Conservation (phyloP, 1,140 invertebrate species). For the Cepaea nemoralis region DNA sequence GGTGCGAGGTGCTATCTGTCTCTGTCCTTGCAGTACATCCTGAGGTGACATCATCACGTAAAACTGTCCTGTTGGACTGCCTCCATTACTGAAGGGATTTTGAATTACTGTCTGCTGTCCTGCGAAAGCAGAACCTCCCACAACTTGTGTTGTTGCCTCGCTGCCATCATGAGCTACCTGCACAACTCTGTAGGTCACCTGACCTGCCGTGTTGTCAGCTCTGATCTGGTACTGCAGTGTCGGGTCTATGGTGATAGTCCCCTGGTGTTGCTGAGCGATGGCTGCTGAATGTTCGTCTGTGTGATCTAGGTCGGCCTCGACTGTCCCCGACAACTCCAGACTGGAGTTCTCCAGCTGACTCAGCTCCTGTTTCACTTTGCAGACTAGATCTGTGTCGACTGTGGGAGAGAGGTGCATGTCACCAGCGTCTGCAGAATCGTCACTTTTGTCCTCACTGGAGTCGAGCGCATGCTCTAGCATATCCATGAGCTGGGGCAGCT, state of each 20-base stretch:
- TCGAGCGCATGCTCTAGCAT: constrained; percentile 71
- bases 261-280: constrained; percentile 61
- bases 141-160: constrained; percentile 69
- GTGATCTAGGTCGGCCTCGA: constrained; percentile 42
- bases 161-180: constrained; percentile 73
- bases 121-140: constrained; percentile 67
- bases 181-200: constrained; percentile 76
- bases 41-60: constrained; percentile 78
- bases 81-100: constrained; percentile 70
- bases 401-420: constrained; percentile 29
- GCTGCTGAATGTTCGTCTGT: constrained; percentile 66
- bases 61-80: constrained; percentile 73
- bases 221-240: constrained; percentile 74
- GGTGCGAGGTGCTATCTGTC: constrained; percentile 69
- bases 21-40: constrained; percentile 74
- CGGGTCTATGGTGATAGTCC: constrained; percentile 60
- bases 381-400: constrained; percentile 40
- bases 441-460: constrained; percentile 39
- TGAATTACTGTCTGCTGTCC: constrained; percentile 69
- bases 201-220: constrained; percentile 70
- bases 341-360: constrained; percentile 28
- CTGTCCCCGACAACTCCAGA: constrained; percentile 31
- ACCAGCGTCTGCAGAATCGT: constrained; percentile 26
- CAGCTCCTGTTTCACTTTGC: constrained; percentile 37
- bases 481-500: constrained; percentile 69